A percentile compares a stretch with the other conserved stretches of the same genome.
These are phyloP conservation scores for Agelaius phoeniceus DNA, from an alignment of 2,113 vertebrate species.

Conservation along the genomic window DNA sequence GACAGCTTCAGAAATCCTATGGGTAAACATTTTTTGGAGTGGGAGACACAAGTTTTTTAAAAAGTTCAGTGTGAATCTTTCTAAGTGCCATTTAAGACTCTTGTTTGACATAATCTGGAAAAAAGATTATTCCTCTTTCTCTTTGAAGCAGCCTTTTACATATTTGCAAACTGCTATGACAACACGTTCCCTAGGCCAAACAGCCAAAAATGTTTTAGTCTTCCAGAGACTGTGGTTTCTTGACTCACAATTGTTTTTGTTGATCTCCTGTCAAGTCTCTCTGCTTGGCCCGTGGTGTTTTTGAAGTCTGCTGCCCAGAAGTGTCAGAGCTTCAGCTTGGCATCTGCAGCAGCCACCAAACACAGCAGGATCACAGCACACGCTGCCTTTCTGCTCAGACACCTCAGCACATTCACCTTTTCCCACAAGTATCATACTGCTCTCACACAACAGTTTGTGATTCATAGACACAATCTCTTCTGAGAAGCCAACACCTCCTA, in stretches of 20 bases:
- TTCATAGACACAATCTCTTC: not conserved
- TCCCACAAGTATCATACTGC: not conserved
- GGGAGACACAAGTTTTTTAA: not conserved
- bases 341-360: not conserved
- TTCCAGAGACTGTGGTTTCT: not conserved
- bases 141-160: not conserved
- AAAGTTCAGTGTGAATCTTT: not conserved
- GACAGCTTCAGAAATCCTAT: not conserved
- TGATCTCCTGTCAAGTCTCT: not conserved
- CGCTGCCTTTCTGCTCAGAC: not conserved
- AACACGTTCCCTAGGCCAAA: not conserved
- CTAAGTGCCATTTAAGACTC: not conserved
- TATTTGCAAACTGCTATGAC: not conserved
- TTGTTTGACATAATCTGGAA: not conserved
- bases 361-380: not conserved
- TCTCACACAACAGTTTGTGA: not conserved
- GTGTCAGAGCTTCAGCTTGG: not conserved
- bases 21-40: not conserved
- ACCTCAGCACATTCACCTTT: not conserved
- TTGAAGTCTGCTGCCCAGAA: not conserved
- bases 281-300: rapidly evolving
- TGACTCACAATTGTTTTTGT: not conserved
- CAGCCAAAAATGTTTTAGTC: not conserved
- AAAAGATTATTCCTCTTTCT: not conserved
- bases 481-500: not conserved